These are phyloP conservation scores for Gephyroberyx darwinii DNA, from an alignment of 2,797 vertebrate species.

Conservation along the genomic window DNA sequence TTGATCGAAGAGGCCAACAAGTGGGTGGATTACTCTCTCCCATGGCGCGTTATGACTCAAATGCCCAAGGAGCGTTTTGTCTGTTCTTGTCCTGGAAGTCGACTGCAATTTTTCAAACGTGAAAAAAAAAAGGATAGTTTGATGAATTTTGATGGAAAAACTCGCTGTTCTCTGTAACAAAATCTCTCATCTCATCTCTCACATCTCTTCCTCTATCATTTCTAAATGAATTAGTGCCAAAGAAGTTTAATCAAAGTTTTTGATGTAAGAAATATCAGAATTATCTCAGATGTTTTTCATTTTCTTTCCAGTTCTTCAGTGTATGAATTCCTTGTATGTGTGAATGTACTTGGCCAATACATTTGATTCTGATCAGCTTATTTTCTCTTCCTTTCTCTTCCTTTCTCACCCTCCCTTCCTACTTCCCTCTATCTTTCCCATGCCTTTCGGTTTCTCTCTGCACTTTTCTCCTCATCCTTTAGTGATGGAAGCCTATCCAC, in stretches of 20 bases:
- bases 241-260: not conserved
- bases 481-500: slow-evolving; percentile 96
- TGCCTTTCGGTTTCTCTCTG: slow-evolving; percentile 1
- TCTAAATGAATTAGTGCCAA: slow-evolving; percentile 7
- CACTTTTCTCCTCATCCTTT: slow-evolving; percentile 56
- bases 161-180: not conserved
- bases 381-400: not conserved
- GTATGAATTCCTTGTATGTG: not conserved
- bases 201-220: not conserved
- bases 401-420: not conserved
- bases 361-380: not conserved
- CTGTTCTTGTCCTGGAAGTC: slow-evolving; percentile 1
- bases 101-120: slow-evolving; percentile 4
- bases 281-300: not conserved
- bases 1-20: slow-evolving; percentile 30
- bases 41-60: not conserved
- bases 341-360: too few species aligned
- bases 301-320: not conserved
- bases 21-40: not conserved
- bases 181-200: not conserved
- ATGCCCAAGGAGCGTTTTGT: not conserved
- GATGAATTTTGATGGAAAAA: slow-evolving; percentile 25
- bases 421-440: not conserved
- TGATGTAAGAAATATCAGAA: not conserved
- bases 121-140: not conserved